Percentiles rank a stretch among this genome's conserved stretches.
These are phyloP conservation scores for Euplexia lucipara DNA, from an alignment of 2,888 invertebrate genomes.

Conservation along the genomic window DNA sequence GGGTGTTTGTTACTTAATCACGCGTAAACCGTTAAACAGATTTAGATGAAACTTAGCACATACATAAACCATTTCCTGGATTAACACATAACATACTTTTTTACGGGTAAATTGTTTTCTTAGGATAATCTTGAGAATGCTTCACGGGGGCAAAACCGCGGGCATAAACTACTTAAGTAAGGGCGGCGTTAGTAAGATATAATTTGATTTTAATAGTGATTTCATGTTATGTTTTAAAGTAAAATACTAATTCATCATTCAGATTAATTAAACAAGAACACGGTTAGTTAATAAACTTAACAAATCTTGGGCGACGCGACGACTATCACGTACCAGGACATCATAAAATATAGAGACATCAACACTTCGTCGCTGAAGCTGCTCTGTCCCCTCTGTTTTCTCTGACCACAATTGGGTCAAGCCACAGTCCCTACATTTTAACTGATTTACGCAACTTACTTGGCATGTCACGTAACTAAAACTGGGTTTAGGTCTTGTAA, in stretches of 20 bases:
- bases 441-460: conserved; percentile 46
- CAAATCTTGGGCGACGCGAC: conserved; percentile 5
- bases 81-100: too few species aligned
- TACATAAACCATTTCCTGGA: too few species aligned
- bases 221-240: too few species aligned
- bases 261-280: background rate
- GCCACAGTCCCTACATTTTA: conserved; percentile 56
- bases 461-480: conserved; percentile 40
- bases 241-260: background rate
- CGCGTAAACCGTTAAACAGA: too few species aligned
- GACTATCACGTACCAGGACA: conserved; percentile 41
- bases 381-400: conserved; percentile 24
- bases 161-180: too few species aligned
- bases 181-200: too few species aligned
- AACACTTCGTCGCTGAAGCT: conserved; percentile 24
- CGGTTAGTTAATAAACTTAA: background rate
- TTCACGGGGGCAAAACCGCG: too few species aligned
- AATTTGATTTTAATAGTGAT: too few species aligned
- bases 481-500: conserved; percentile 24
- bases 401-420: conserved; percentile 60
- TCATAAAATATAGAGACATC: conserved; percentile 51
- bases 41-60: too few species aligned
- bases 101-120: too few species aligned
- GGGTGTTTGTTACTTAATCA: too few species aligned
- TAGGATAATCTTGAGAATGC: too few species aligned